phyloP scores from a whole-genome alignment of 2,113 vertebrate genomes.

The Pterocles orientalis region DNA sequence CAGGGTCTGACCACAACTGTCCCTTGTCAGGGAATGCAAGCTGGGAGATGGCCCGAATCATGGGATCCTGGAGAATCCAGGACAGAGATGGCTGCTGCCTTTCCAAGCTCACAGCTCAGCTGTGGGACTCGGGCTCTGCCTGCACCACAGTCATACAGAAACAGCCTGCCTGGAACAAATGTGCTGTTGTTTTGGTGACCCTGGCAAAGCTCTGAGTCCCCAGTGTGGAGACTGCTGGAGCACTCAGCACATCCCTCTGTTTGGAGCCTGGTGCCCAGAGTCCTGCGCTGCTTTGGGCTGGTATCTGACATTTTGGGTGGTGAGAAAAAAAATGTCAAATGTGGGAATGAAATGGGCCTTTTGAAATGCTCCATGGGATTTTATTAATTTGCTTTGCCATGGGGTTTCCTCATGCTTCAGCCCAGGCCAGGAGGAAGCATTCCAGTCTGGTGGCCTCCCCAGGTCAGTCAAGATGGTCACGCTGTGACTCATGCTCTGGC shows the following conservation, averaged over 20 bases:
- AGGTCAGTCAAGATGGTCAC: background rate
- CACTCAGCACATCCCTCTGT: background rate
- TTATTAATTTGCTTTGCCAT: background rate
- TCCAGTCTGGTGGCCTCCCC: background rate
- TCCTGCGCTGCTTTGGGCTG: background rate
- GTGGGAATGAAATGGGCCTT: background rate
- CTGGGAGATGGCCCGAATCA: fast-evolving
- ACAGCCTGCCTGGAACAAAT: background rate
- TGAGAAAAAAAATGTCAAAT: background rate
- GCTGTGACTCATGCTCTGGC: background rate
- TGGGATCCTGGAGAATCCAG: background rate
- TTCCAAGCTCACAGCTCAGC: background rate
- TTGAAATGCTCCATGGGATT: background rate
- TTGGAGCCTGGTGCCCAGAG: background rate
- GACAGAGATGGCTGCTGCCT: fast-evolving
- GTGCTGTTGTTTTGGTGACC: background rate
- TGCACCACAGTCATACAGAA: fast-evolving
- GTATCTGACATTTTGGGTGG: fast-evolving
- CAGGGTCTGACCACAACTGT: background rate
- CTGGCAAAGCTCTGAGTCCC: background rate
- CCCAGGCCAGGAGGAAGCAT: background rate
- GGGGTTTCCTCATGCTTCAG: background rate
- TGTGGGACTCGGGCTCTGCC: background rate
- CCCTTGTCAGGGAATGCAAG: background rate
- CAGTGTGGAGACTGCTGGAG: fast-evolving